Base-by-base conservation (phyloP, 2,797 vertebrate species). In the Alauda arvensis region DNA sequence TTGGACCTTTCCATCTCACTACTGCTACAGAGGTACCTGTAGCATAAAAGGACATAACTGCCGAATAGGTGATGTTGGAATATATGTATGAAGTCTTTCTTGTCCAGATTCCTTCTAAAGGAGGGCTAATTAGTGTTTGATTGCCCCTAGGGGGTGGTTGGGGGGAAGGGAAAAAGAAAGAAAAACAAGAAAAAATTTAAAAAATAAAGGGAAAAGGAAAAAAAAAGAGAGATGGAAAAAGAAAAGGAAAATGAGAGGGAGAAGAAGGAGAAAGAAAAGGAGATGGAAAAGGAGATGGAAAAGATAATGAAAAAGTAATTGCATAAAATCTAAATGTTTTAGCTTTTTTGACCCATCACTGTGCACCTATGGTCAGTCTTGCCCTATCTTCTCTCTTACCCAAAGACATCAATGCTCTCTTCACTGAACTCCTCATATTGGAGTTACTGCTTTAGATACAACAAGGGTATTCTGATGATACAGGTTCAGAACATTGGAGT, bases 141-240 rank as follows among this genome's bases (percentile, higher is more conserved):
- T 43, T 57, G 9, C 11, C 4, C 1, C 33, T 59, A 31, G 6
- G 2, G 19, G 5, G 6, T n/a, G 10, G 18, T 14, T 19, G 6
- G 1, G 2, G 29, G 1, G 4, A 14, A 18, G 5, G 8, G 1
- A 9, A 11, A 16, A 6, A 2, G 6, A 40, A 48, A 14, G 1
- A 4, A 8, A 8, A 3, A 8, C 37, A 37, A 37, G 37, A 37
- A 37, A 37, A 37, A 37, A 37, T 37, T 37, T 9, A 1, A 4
- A 7, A 3, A 25, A 13, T 9, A 6, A 9, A 2, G 28, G 43
- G 4, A 18, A 31, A 10, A 11, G 3, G 1, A 3, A 8, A n/a
- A 6, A 8, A 1, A 37, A 37, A 37, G 37, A 37, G 37, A 37
- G 37, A 37, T 37, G 37, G 37, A 37, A 37, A 37, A 19, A 12